Base-by-base conservation (phyloP, 1,140 invertebrate species). In the Apolygus lucorum region DNA sequence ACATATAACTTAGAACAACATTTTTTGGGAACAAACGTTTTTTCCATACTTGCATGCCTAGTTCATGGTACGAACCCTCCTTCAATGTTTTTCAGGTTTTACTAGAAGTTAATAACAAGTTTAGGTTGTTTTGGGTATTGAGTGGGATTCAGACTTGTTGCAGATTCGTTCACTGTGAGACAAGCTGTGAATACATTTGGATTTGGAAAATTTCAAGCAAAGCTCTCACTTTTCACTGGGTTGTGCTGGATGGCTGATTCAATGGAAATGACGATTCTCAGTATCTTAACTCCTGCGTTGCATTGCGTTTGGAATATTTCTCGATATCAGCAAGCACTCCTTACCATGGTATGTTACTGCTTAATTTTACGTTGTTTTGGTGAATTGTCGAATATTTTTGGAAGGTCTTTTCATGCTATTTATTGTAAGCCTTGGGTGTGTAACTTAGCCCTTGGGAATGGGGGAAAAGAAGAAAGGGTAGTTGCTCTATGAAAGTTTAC, bases 261-360 rank as follows among this genome's bases (percentile, higher is more conserved):
- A 52, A 97, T 98, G 95, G 95, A 98, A 83, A 97, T 98, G 90
- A 97, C 95, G 77, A 95, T 98, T 76, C 81, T 98, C 4, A 93
- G 92, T 74, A 96, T 98, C 73, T 79, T 98, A 17, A 93, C 92
- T 62, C 94, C 95, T 62, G 92, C 94, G 0, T 79, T 98, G 22
- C 92, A 94, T 77, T 98, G 95, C 80, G 90, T 93, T 79, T 98
- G 95, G 95, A 87, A 90, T 76, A 90, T 98, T 72, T 86, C 88
- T 72, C 86, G 89, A 80, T 93, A 86, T 78, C 83, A 88, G 74
- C 85, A 90, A 79, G 89, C 89, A 34, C 77, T 89, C 25, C 85
- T 89, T 2, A 91, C 89, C 52, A 90, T 88, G 28, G 88, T 88
- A 83, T n/a, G n/a, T n/a, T 66, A 14, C 28, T 67, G 27, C 63